Conservation (phyloP, 37 sponge, comb jelly and placozoan genomes). For the Tethya wilhelma region DNA sequence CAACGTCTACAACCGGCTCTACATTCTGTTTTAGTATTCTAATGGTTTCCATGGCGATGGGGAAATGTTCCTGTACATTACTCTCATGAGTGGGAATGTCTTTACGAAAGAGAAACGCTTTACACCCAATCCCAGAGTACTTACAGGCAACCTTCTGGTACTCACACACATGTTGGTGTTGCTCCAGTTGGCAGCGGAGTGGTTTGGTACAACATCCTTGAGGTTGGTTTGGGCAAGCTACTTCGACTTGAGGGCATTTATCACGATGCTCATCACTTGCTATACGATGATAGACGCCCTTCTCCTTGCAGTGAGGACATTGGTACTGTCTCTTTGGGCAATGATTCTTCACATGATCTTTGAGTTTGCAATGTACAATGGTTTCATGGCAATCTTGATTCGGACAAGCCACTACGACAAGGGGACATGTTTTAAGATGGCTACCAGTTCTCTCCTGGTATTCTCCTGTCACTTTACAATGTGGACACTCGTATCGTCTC, state of each 20-base stretch:
- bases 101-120: background rate
- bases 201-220: background rate
- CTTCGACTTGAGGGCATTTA: constrained; percentile 9
- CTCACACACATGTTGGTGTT: constrained; percentile 10
- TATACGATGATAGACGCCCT: constrained; percentile 2
- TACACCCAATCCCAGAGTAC: constrained; percentile 28
- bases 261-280: constrained; percentile 18
- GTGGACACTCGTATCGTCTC: constrained; percentile 40
- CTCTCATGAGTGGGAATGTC: constrained; percentile 24
- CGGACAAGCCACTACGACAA: constrained; percentile 14
- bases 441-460: constrained; percentile 11
- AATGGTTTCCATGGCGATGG: constrained; percentile 2
- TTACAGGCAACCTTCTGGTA: constrained; percentile 22
- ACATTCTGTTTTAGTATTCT: background rate
- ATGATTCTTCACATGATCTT: constrained; percentile 15
- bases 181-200: background rate
- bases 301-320: constrained; percentile 46
- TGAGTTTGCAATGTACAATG: background rate
- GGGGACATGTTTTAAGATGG: constrained; percentile 24
- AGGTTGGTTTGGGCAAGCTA: constrained; percentile 21
- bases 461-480: constrained; percentile 27
- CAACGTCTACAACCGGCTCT: too few species aligned
- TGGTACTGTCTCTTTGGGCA: constrained; percentile 30
- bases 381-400: constrained; percentile 1
- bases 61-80: constrained; percentile 3